Conservation (phyloP, 2,113 vertebrate species). For the Erythrocebus patas region DNA sequence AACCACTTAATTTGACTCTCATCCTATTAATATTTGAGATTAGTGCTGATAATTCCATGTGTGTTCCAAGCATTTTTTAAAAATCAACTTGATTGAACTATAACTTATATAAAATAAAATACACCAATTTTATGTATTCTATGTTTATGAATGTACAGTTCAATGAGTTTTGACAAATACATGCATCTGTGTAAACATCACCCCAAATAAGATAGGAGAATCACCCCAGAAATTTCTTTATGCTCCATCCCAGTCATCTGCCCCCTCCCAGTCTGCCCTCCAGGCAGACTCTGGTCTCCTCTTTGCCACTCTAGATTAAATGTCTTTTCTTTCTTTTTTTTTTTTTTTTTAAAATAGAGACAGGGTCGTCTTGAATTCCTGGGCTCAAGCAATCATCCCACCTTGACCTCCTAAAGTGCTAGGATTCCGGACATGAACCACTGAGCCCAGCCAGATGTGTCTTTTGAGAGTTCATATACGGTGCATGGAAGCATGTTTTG, state of each 20-base stretch:
- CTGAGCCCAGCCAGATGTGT: no score
- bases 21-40: neutral
- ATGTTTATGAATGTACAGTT: neutral
- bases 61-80: neutral
- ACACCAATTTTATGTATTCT: neutral
- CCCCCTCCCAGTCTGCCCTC: no score
- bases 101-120: neutral
- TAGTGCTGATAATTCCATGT: neutral
- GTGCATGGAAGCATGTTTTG: no score
- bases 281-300: neutral
- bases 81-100: neutral
- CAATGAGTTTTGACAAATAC: neutral
- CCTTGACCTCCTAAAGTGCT: no score
- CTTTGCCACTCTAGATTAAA: neutral
- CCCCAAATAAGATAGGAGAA: neutral
- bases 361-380: no score
- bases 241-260: no score
- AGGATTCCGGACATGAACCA: no score
- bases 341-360: no score
- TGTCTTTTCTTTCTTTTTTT: no score
- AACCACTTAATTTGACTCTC: rapidly evolving
- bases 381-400: no score
- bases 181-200: neutral
- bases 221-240: neutral
- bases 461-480: neutral